phyloP scores from a whole-genome alignment of 2,113 vertebrate genomes.

The Cynoglossus semilaevis region DNA sequence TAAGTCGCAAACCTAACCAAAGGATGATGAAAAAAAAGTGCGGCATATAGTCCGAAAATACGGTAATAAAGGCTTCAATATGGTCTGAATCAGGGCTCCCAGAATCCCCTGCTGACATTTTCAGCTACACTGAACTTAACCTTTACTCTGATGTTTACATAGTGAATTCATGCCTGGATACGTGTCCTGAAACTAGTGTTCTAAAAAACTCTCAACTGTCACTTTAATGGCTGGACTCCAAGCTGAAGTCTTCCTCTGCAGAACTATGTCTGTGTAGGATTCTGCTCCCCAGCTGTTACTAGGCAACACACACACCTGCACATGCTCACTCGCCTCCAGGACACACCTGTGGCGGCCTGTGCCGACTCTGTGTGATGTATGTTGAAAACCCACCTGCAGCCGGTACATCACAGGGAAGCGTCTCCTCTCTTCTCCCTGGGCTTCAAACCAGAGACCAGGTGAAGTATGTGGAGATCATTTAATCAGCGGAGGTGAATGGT shows the following conservation, averaged over 20 bases:
- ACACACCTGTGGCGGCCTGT: constrained; percentile 14
- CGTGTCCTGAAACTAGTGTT: no score
- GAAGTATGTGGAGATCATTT: background rate
- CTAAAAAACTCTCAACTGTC: background rate
- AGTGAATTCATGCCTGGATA: no score
- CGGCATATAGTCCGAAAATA: no score
- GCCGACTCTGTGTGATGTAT: background rate
- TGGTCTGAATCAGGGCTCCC: no score
- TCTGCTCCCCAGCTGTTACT: constrained; percentile 45
- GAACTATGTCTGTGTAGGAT: background rate
- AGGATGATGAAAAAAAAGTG: no score
- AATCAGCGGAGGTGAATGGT: background rate
- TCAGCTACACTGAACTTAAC: no score
- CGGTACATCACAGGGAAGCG: background rate
- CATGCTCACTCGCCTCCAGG: constrained; percentile 8
- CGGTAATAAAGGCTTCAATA: no score
- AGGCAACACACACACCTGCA: constrained; percentile 1
- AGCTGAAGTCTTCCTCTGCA: background rate
- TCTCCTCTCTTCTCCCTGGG: background rate
- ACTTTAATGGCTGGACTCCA: constrained; percentile 9
- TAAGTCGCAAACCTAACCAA: no score
- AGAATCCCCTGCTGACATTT: no score
- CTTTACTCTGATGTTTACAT: no score
- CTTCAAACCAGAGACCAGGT: background rate
- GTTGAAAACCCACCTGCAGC: constrained; percentile 28